Base-by-base conservation (phyloP, 1,140 invertebrate species). In the Campoletis sonorensis region DNA sequence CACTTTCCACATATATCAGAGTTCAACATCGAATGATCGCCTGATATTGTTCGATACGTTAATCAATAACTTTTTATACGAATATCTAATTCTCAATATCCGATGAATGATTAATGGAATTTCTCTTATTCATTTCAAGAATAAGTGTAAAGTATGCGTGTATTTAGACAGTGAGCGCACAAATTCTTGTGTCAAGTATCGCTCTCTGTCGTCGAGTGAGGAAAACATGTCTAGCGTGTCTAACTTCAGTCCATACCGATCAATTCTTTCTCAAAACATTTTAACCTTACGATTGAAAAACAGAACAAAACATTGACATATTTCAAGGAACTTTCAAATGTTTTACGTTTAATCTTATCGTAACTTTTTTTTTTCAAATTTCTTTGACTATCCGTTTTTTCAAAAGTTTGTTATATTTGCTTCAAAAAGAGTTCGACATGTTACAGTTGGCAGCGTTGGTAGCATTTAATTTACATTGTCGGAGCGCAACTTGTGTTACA, bases 381-480 rank as follows among this genome's bases (percentile, higher is more conserved):
- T 37, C 37, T 4, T 37, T 4, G n/a, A n/a, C n/a, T n/a, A n/a
- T n/a, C n/a, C n/a, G n/a, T 11, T 10, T 11, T 45, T 45, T 45
- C 40, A 13, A 45, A 11, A 45, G 40, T 45, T 5, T 45, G 40
- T 45, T 5, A 10, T 45, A 33, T 45, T 45, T 11, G 40, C 40
- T 45, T 45, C 8, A 1, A 8, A 1, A 8, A 45, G 40, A 45
- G 8, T 45, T 45, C 11, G 40, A n/a, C 51, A 54, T 54, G 18
- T n/a, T 54, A 4, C 54, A 27, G 73, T 77, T 77, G 73, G 73
- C 54, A 61, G 51, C 15, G n/a, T n/a, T n/a, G n/a, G n/a, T n/a
- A n/a, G n/a, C n/a, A n/a, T n/a, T n/a, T n/a, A n/a, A 58, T 30
- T 64, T 58, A 58, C 33, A 33, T 30, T 70, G 30, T 33, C 30